Evolutionary conservation across 2,888 invertebrate genomes (phyloP).

Genomic region (Rhingia rostrata): DNA sequence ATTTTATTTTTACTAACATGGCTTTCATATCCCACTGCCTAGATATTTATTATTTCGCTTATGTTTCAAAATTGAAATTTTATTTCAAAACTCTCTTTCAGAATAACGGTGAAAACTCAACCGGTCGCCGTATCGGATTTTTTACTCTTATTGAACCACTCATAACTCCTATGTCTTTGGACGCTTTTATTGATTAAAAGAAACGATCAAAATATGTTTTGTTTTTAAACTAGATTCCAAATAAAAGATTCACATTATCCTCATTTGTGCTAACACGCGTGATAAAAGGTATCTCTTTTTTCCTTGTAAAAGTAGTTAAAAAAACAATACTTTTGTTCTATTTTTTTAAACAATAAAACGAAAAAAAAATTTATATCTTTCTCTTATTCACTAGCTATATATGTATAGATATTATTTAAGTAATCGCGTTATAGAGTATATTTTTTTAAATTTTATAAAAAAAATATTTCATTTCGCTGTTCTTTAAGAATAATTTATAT

Average conservation of each 20-base stretch:
- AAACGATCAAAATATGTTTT: not conserved
- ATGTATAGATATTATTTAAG: slow-evolving; percentile 39
- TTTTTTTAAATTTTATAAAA: slow-evolving; percentile 37
- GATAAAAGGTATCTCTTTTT: slow-evolving; percentile 35
- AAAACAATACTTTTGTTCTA: not conserved
- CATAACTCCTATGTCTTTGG: slow-evolving; percentile 76
- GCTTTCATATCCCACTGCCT: slow-evolving; percentile 62
- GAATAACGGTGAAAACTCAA: slow-evolving; percentile 72
- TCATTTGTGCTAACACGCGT: slow-evolving; percentile 30
- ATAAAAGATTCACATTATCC: slow-evolving; percentile 13
- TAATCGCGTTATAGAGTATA: slow-evolving; percentile 52
- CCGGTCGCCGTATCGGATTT: slow-evolving; percentile 76
- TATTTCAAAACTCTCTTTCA: slow-evolving; percentile 74
- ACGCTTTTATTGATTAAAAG: slow-evolving; percentile 67
- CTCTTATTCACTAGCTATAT: slow-evolving; percentile 29
- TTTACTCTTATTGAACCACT: slow-evolving; percentile 78
- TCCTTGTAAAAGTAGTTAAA: slow-evolving; percentile 21
- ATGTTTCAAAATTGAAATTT: slow-evolving; percentile 57
- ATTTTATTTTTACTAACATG: slow-evolving; percentile 49
- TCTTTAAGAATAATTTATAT: slow-evolving; percentile 42
- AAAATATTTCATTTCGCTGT: slow-evolving; percentile 7
- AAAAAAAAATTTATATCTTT: slow-evolving; percentile 32
- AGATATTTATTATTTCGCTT: slow-evolving; percentile 46
- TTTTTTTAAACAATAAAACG: slow-evolving; percentile 8
- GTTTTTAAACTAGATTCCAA: slow-evolving; percentile 13